phyloP scores from a whole-genome alignment of 2,113 vertebrate genomes.

The Mustela nigripes region DNA sequence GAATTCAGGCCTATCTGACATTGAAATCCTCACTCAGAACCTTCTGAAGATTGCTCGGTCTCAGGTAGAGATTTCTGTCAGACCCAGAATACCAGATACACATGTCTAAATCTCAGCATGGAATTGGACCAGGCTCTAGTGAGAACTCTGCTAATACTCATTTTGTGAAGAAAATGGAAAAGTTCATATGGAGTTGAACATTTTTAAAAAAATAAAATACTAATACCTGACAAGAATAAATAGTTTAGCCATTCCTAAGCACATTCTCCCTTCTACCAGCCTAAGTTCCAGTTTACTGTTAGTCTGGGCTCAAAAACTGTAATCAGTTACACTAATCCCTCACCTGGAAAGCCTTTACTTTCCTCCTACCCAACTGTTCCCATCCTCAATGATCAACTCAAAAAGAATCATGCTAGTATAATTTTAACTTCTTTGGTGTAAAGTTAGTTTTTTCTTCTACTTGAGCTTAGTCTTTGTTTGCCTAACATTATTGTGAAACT shows the following conservation, averaged over 20 bases:
- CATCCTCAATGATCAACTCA: background rate
- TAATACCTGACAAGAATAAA: background rate
- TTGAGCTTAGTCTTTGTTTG: background rate
- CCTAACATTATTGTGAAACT: background rate
- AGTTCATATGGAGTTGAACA: background rate
- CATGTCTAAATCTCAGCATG: background rate
- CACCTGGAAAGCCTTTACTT: background rate
- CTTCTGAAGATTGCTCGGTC: background rate
- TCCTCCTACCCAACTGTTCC: background rate
- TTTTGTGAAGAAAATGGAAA: background rate
- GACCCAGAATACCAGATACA: background rate
- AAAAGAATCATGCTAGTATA: background rate
- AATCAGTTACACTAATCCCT: background rate
- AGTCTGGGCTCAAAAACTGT: background rate
- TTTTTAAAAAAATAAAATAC: background rate
- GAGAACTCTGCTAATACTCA: background rate
- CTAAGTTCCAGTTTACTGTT: background rate
- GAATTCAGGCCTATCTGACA: background rate
- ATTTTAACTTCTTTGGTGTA: background rate
- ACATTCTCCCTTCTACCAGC: rapidly evolving
- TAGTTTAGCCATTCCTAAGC: background rate
- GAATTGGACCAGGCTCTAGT: background rate
- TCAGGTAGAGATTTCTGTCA: background rate
- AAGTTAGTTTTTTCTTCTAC: background rate
- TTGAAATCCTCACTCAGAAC: background rate